phyloP scores from a whole-genome alignment of 1,140 invertebrate genomes.

The Tetragnatha versicolor region DNA sequence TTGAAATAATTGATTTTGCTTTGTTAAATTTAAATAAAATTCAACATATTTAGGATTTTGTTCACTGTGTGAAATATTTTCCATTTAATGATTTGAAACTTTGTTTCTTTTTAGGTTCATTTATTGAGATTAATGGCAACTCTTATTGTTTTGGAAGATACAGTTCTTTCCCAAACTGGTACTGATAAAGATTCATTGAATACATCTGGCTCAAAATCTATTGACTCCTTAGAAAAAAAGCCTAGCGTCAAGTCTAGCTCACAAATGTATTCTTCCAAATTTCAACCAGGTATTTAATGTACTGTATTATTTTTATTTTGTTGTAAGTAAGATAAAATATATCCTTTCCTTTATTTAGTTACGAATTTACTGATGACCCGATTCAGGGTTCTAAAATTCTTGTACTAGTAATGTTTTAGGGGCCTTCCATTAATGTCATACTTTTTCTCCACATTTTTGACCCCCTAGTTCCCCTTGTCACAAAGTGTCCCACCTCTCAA shows the following conservation, averaged over 20 bases:
- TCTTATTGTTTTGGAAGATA: constrained; percentile 57
- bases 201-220: constrained; percentile 15
- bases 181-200: constrained; percentile 36
- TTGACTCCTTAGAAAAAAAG: constrained; percentile 31
- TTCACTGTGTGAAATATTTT: too few species aligned
- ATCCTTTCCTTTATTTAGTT: neutral
- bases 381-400: neutral
- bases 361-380: neutral
- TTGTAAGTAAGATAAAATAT: too few species aligned
- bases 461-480: neutral
- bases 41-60: too few species aligned
- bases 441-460: neutral
- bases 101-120: constrained; percentile 54
- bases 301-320: too few species aligned
- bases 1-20: too few species aligned
- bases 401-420: neutral
- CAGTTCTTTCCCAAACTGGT: constrained; percentile 42
- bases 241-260: neutral
- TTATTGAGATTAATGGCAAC: constrained; percentile 55
- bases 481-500: neutral
- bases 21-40: too few species aligned
- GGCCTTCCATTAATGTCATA: neutral
- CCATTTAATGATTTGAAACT: too few species aligned
- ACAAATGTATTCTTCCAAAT: constrained; percentile 43
- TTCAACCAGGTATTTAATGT: constrained; percentile 46